phyloP scores from a whole-genome alignment of 2,113 vertebrate genomes.

The Anoura caudifer region DNA sequence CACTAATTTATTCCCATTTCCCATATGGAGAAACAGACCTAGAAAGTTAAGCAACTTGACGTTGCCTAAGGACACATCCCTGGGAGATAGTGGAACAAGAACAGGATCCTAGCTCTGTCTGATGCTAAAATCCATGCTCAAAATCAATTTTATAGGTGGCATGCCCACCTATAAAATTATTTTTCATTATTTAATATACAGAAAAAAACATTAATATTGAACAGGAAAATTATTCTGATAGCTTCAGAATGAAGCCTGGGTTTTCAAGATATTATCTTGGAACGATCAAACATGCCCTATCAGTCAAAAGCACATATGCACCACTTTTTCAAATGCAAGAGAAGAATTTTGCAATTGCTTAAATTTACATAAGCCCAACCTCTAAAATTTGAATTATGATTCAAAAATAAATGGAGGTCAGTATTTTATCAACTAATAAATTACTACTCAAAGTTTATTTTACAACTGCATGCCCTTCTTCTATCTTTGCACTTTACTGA shows the following conservation, averaged over 20 bases:
- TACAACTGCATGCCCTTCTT: background rate
- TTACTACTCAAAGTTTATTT: conserved; percentile 28
- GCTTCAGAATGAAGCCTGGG: background rate
- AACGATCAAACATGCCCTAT: background rate
- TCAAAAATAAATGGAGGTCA: background rate
- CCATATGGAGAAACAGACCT: background rate
- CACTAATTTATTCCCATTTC: background rate
- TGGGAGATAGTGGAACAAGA: background rate
- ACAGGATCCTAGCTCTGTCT: background rate
- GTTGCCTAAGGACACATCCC: background rate
- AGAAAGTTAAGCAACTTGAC: background rate
- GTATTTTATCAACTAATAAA: background rate
- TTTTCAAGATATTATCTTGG: background rate
- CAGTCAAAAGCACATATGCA: background rate
- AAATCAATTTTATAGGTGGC: too few relatives aligned
- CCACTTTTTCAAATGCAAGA: background rate
- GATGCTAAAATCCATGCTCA: background rate
- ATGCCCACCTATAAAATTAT: background rate
- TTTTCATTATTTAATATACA: background rate
- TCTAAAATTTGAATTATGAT: background rate
- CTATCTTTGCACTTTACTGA: conserved; percentile 12
- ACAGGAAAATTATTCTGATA: background rate
- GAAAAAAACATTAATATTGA: background rate
- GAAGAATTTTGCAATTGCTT: background rate
- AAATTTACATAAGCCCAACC: background rate